phyloP scores from a whole-genome alignment of 2,888 invertebrate species.

The Acleris literana region DNA sequence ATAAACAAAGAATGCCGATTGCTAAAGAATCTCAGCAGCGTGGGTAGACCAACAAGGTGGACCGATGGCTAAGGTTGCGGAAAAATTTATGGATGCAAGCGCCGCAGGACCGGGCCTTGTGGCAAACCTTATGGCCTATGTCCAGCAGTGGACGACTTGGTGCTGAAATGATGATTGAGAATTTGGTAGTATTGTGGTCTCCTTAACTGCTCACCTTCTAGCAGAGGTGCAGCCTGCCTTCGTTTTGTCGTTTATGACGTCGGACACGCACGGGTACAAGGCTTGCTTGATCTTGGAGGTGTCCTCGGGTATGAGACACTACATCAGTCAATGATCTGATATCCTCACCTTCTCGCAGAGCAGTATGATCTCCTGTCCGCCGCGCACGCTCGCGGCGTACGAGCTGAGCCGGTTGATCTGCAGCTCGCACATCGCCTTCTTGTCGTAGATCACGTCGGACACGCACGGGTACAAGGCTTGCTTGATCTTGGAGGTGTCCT shows the following conservation, averaged over 20 bases:
- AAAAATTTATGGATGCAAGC: too few species aligned
- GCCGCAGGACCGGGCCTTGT: too few species aligned
- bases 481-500: conserved; percentile 59
- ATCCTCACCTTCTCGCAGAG: conserved; percentile 94
- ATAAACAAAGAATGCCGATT: too few species aligned
- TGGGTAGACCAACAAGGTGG: too few species aligned
- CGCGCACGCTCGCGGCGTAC: conserved; percentile 91
- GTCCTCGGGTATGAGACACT: conserved; percentile 67
- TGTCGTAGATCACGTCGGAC: conserved; percentile 96
- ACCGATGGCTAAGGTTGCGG: too few species aligned
- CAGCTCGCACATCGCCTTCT: conserved; percentile 95
- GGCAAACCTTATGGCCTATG: too few species aligned
- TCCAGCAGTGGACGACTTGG: too few species aligned
- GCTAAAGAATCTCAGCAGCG: too few species aligned
- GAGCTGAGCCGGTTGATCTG: conserved; percentile 94
- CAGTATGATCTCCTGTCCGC: conserved; percentile 94
- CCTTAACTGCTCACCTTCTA: conserved; percentile 87
- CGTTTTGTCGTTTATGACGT: conserved; percentile 97
- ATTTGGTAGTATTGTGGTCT: too few species aligned
- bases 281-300: conserved; percentile 63
- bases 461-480: conserved; percentile 87
- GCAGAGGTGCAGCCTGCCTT: conserved; percentile 96
- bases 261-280: conserved; percentile 90
- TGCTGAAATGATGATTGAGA: too few species aligned
- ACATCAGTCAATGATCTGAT: not conserved